phyloP scores from a whole-genome alignment of 35 echinoderm and acorn worm species.

The Nesometra sesokonis region DNA sequence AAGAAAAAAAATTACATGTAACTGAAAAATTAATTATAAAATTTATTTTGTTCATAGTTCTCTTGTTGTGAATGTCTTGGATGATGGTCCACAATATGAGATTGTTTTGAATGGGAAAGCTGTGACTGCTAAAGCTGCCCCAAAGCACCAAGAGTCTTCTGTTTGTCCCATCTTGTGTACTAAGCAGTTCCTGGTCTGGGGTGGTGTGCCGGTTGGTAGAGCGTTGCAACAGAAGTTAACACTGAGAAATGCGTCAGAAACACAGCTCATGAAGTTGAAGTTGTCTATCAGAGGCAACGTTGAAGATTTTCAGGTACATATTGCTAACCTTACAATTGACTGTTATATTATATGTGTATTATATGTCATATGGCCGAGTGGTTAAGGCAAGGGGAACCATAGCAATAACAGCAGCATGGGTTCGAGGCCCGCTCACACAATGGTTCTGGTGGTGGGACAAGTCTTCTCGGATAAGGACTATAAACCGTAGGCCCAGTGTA shows the following conservation, averaged over 20 bases:
- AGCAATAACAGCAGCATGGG: too few relatives aligned
- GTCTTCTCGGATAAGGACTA: too few relatives aligned
- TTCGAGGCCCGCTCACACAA: too few relatives aligned
- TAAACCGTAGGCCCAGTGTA: too few relatives aligned
- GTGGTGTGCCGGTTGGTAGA: slow-evolving; percentile 77
- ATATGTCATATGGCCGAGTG: too few relatives aligned
- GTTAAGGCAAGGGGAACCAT: too few relatives aligned
- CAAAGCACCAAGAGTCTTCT: neutral
- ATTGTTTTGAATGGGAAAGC: slow-evolving; percentile 54
- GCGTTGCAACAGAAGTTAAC: slow-evolving; percentile 58
- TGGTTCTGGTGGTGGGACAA: too few relatives aligned
- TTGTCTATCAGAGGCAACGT: slow-evolving; percentile 37
- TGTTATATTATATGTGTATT: too few relatives aligned
- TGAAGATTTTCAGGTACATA: slow-evolving; percentile 62
- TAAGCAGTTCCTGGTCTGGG: slow-evolving; percentile 72
- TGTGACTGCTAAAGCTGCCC: neutral
- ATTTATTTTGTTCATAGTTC: neutral
- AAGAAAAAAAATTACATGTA: too few relatives aligned
- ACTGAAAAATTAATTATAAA: too few relatives aligned
- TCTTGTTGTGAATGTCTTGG: neutral
- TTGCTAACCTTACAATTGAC: too few relatives aligned
- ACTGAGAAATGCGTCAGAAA: slow-evolving; percentile 36
- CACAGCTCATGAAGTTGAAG: slow-evolving; percentile 38
- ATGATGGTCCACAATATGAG: slow-evolving; percentile 73
- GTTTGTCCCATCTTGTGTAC: slow-evolving; percentile 43